Evolutionary conservation across 2,113 vertebrate species (phyloP).

Genomic region (Lates calcarifer): DNA sequence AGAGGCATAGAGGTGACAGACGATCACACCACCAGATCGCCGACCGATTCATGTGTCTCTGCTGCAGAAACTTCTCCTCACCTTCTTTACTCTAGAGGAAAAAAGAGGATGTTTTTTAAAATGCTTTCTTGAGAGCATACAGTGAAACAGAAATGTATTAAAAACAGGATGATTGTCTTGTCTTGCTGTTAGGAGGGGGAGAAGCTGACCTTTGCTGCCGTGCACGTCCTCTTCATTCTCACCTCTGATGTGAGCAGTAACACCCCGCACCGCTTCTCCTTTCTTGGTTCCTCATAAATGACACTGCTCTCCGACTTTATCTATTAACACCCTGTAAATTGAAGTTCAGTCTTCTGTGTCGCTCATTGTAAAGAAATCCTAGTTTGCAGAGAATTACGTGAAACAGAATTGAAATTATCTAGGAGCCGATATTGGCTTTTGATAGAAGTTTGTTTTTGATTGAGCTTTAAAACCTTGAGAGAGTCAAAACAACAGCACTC

Average conservation of each 20-base stretch:
- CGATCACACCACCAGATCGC: background rate
- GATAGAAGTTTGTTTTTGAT: background rate
- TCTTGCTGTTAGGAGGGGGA: background rate
- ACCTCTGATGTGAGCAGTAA: conserved; percentile 51
- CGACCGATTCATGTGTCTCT: background rate
- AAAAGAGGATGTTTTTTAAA: background rate
- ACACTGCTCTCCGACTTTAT: background rate
- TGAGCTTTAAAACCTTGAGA: no score
- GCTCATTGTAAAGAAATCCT: background rate
- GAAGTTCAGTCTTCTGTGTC: background rate
- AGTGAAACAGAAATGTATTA: background rate
- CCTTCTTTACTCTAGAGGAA: background rate
- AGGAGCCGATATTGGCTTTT: background rate
- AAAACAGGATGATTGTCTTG: no score
- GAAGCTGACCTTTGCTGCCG: background rate
- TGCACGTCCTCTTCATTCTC: background rate
- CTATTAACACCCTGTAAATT: conserved; percentile 5
- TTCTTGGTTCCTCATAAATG: background rate
- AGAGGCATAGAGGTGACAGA: background rate
- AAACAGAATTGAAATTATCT: background rate
- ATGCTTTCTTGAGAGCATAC: background rate
- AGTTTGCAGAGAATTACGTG: background rate
- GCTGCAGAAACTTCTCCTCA: background rate
- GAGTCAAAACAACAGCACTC: no score
- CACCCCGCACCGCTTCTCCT: conserved; percentile 15